Conservation (phyloP, 2,113 vertebrate species). For the Hyperoodon ampullatus region DNA sequence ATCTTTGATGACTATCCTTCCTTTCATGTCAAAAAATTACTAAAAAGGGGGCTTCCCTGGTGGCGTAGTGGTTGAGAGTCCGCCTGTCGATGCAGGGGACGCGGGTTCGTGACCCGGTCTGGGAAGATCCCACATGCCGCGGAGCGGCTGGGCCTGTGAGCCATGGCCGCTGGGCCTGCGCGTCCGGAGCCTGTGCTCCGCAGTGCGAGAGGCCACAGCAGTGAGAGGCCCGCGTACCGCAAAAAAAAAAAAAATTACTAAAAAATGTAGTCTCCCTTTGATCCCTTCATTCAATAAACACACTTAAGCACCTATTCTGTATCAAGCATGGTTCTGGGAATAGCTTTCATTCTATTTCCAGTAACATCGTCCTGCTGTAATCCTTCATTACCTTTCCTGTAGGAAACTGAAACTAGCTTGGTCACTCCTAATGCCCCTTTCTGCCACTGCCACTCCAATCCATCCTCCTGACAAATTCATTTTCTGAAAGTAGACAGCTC, state of each 20-base stretch:
- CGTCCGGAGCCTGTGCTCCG: too few relatives aligned
- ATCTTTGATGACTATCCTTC: slow-evolving; percentile 24
- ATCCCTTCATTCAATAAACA: slow-evolving; percentile 6
- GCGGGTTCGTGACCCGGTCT: too few relatives aligned
- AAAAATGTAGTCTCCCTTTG: slow-evolving; percentile 21
- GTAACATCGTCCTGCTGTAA: background rate
- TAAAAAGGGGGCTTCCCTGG: too few relatives aligned
- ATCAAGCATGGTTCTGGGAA: slow-evolving; percentile 1
- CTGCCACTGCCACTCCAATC: slow-evolving; percentile 5
- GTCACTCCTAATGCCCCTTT: background rate
- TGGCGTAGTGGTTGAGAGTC: too few relatives aligned
- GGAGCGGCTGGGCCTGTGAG: too few relatives aligned
- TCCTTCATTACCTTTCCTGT: background rate
- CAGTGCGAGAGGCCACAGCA: too few relatives aligned
- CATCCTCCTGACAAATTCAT: slow-evolving; percentile 39
- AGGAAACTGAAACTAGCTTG: slow-evolving; percentile 46
- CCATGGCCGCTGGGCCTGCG: too few relatives aligned
- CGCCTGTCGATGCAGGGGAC: too few relatives aligned
- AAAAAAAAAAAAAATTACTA: background rate
- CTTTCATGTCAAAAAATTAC: background rate
- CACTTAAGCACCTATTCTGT: background rate
- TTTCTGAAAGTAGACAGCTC: slow-evolving; percentile 36
- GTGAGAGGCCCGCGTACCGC: too few relatives aligned
- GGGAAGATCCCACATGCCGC: too few relatives aligned
- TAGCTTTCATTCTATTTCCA: slow-evolving; percentile 24